A percentile compares a stretch with the other conserved stretches of the same genome.
Evolutionary conservation across 2,888 invertebrate genomes (phyloP).

Genomic region (Spicauda simplicius): DNA sequence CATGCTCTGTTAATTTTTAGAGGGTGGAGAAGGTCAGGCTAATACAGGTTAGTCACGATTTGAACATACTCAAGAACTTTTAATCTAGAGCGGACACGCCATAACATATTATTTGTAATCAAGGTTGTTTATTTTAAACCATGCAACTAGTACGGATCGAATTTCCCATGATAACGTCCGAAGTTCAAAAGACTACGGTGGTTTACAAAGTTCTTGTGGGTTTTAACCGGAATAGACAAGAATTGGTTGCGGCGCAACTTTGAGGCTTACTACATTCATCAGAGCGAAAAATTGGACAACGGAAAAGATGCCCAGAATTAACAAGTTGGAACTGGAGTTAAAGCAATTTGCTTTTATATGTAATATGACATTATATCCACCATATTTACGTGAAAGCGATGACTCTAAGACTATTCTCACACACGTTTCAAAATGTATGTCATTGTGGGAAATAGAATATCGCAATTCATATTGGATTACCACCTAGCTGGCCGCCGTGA

Average conservation of each 20-base stretch:
- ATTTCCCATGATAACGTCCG: not conserved
- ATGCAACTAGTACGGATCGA: not conserved
- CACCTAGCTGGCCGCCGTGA: conserved; percentile 46
- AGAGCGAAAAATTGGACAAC: conserved; percentile 49
- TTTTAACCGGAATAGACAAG: conserved; percentile 27
- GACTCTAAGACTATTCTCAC: conserved; percentile 4
- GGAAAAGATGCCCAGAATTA: conserved; percentile 16
- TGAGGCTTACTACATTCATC: conserved; percentile 40
- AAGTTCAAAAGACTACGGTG: not conserved
- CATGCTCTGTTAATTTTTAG: conserved; percentile 30
- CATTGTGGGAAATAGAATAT: conserved; percentile 65
- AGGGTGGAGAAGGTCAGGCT: conserved; percentile 42
- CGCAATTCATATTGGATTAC: conserved; percentile 66
- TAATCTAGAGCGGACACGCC: not conserved
- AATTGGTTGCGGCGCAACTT: conserved; percentile 36
- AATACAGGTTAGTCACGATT: conserved; percentile 41
- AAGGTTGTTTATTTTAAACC: not conserved
- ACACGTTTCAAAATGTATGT: conserved; percentile 44
- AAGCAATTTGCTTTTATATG: not conserved
- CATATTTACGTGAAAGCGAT: conserved; percentile 1
- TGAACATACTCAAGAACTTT: conserved; percentile 21
- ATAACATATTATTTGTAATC: conserved; percentile 7
- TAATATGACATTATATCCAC: not conserved
- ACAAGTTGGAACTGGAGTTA: not conserved
- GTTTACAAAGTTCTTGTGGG: not conserved